phyloP scores from a whole-genome alignment of 2,113 vertebrate species.

The Smithornis capensis region DNA sequence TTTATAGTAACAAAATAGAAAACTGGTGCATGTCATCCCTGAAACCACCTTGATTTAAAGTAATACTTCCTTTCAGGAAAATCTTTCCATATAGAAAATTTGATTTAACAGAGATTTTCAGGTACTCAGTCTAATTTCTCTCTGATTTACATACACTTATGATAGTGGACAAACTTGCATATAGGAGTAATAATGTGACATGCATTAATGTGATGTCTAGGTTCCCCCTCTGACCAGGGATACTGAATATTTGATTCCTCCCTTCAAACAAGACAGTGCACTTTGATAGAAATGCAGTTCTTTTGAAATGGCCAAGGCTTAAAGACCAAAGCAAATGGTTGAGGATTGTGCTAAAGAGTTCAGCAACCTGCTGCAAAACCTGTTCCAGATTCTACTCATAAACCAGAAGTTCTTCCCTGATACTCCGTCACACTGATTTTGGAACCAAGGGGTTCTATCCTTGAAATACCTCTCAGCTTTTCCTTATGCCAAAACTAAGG shows the following conservation, averaged over 20 bases:
- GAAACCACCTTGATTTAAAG: neutral
- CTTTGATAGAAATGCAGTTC: neutral
- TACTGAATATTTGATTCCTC: neutral
- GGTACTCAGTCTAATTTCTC: neutral
- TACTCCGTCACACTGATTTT: neutral
- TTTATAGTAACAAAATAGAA: neutral
- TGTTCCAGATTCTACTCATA: neutral
- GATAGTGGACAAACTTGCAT: neutral
- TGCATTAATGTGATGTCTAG: too few species aligned
- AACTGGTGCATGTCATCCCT: neutral
- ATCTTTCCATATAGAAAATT: neutral
- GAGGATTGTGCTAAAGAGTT: neutral
- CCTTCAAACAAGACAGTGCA: neutral
- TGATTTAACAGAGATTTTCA: neutral
- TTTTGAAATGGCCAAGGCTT: neutral
- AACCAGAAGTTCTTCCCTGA: neutral
- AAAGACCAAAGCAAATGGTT: neutral
- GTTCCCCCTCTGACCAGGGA: neutral
- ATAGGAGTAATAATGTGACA: neutral
- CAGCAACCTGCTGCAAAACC: neutral
- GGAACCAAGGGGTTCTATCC: neutral
- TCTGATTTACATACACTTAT: neutral
- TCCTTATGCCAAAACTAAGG: neutral
- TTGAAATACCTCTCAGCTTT: neutral
- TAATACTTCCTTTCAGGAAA: neutral